Percentiles rank a stretch among this genome's conserved stretches.
Evolutionary conservation across 2,888 invertebrate species (phyloP).

Genomic region (Tyria jacobaeae): DNA sequence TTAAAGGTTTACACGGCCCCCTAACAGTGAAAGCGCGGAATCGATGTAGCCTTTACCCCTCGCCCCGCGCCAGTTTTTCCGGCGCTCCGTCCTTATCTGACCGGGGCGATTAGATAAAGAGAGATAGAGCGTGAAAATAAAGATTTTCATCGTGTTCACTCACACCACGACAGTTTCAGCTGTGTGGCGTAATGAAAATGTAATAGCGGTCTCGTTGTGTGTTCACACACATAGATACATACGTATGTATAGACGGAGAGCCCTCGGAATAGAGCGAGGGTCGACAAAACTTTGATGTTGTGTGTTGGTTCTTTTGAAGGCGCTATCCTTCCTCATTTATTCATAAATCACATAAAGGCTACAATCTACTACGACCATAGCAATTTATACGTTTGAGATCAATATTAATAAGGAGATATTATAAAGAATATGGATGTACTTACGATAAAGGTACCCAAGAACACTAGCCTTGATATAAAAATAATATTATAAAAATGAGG

Average conservation of each 20-base stretch:
- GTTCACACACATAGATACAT: constrained; percentile 61
- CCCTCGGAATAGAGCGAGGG: constrained; percentile 77
- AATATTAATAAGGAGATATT: constrained; percentile 22
- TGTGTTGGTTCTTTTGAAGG: constrained; percentile 63
- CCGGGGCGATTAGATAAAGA: constrained; percentile 86
- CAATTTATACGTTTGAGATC: constrained; percentile 9
- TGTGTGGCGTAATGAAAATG: constrained; percentile 64
- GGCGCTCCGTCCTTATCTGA: constrained; percentile 86
- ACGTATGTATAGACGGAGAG: constrained; percentile 61
- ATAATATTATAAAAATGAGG: neutral
- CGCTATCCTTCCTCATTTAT: constrained; percentile 63
- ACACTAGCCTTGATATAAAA: neutral
- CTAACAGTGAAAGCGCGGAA: constrained; percentile 87
- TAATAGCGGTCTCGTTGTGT: constrained; percentile 69
- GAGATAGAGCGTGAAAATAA: constrained; percentile 87
- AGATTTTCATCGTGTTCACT: constrained; percentile 87
- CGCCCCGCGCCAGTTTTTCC: constrained; percentile 86
- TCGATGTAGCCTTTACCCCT: constrained; percentile 87
- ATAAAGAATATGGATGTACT: neutral
- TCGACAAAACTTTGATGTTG: constrained; percentile 74
- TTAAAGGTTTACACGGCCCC: constrained; percentile 87
- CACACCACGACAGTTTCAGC: constrained; percentile 78
- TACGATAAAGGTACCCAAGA: neutral
- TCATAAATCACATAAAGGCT: constrained; percentile 52
- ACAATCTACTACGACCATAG: constrained; percentile 19